These are phyloP conservation scores for Junco hyemalis DNA, from an alignment of 2,113 vertebrate species.

Conservation along the genomic window DNA sequence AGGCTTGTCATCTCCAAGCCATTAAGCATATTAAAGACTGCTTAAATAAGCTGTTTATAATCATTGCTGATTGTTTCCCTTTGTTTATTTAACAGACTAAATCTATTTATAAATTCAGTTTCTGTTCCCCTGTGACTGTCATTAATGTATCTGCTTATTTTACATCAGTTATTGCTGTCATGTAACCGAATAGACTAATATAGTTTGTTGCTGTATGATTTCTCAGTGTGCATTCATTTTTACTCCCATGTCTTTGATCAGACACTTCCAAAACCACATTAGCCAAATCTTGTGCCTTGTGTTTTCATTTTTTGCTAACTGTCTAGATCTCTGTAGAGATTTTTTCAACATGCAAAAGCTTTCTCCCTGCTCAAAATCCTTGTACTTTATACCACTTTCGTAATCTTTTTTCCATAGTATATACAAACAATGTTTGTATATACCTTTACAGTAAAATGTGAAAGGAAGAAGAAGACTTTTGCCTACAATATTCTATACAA, in stretches of 20 bases:
- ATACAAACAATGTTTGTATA: background rate
- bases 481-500: background rate
- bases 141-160: constrained; percentile 24
- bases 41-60: constrained; percentile 49
- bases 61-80: constrained; percentile 38
- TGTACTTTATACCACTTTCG: background rate
- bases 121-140: constrained; percentile 16
- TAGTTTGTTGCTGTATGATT: background rate
- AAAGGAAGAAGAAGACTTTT: background rate
- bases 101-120: constrained; percentile 13
- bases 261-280: background rate
- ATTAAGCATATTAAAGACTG: constrained; percentile 19
- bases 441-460: background rate
- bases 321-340: background rate
- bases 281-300: background rate
- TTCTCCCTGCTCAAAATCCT: background rate
- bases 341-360: background rate
- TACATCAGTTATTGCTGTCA: background rate
- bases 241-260: background rate
- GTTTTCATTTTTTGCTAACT: background rate
- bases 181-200: background rate
- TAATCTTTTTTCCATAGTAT: background rate
- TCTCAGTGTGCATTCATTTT: background rate
- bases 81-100: constrained; percentile 34
- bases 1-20: background rate